A percentile compares a stretch with the other conserved stretches of the same genome.
Conservation (phyloP, 1,140 invertebrate genomes). For the Ceratosolen solmsi region DNA sequence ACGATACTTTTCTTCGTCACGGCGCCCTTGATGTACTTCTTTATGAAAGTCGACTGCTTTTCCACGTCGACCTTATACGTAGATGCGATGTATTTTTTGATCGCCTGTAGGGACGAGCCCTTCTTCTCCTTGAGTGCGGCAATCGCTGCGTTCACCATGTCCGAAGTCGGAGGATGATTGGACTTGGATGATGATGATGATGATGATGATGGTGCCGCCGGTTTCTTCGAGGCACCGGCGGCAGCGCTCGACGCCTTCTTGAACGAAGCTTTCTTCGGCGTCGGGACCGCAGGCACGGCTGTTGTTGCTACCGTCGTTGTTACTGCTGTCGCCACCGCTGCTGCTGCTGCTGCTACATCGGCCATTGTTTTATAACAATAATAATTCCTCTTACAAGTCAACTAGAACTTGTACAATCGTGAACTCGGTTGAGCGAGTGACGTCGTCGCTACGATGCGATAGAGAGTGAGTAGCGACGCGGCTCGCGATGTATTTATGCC, state of each 20-base stretch:
- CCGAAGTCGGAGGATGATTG: conserved; percentile 61
- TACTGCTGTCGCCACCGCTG: neutral
- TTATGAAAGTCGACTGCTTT: conserved; percentile 67
- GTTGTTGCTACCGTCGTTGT: too few species aligned
- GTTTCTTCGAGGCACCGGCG: conserved; percentile 44
- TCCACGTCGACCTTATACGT: conserved; percentile 73
- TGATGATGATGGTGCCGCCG: conserved; percentile 15
- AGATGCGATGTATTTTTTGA: conserved; percentile 75
- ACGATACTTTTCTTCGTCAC: conserved; percentile 64
- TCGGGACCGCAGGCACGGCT: too few species aligned
- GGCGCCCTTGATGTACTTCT: conserved; percentile 69
- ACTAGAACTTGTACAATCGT: neutral
- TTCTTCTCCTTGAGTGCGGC: conserved; percentile 72
- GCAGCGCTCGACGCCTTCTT: neutral
- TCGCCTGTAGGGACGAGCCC: conserved; percentile 75
- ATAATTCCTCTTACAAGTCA: neutral
- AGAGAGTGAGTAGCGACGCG: neutral
- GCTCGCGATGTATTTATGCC: neutral
- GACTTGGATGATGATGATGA: too few species aligned
- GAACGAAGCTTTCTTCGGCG: neutral
- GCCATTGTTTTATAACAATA: neutral
- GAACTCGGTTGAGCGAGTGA: neutral
- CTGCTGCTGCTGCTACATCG: neutral
- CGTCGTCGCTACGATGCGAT: neutral
- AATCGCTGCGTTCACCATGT: conserved; percentile 74